Base-by-base conservation (phyloP, 2,113 vertebrate species). In the Alaudala cheleensis region DNA sequence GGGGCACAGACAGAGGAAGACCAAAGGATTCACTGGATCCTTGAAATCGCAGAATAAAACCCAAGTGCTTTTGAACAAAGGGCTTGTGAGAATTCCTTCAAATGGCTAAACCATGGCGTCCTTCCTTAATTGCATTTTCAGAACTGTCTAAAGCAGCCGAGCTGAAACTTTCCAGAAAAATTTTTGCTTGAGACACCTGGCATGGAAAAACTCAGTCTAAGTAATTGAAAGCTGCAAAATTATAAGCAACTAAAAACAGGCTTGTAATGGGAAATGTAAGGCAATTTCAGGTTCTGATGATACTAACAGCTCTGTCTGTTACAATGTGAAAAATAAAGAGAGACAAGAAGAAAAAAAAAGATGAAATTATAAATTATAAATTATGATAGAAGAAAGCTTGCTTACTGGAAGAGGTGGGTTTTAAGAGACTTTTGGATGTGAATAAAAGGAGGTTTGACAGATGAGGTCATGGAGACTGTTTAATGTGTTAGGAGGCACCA, bases 81-180 rank as follows among this genome's bases (percentile, higher is more conserved):
- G n/a, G 42, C 33, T 73, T 73, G 20, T 21, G 86, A 83, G 67
- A 67, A 88, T 88, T 78, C 51, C 81, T 91, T 86, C 67, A 83
- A 82, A 90, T 70, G 81, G 60, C 79, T 85, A 67, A 93, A 60
- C 61, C 67, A 39, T 58, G 81, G 62, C 40, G 51, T 94, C 95
- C 90, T 83, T 70, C 88, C 85, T 90, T 96, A 93, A 95, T 78
- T 95, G 71, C 88, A 80, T 97, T 96, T 96, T 96, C 95, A 95
- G 92, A 94, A 74, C 92, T 96, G 92, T 88, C 88, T 96, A 83
- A 94, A 83, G 61, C 49, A 79, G 94, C 92, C 95, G 96, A 77
- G 82, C 76, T 96, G 93, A 96, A 93, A 92, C 82, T 96, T 97
- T 92, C 94, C 95, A 96, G 94, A 96, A 97, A 96, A 93, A 67